Evolutionary conservation across 2,888 invertebrate genomes (phyloP).

Genomic region (Aporophyla nigra): DNA sequence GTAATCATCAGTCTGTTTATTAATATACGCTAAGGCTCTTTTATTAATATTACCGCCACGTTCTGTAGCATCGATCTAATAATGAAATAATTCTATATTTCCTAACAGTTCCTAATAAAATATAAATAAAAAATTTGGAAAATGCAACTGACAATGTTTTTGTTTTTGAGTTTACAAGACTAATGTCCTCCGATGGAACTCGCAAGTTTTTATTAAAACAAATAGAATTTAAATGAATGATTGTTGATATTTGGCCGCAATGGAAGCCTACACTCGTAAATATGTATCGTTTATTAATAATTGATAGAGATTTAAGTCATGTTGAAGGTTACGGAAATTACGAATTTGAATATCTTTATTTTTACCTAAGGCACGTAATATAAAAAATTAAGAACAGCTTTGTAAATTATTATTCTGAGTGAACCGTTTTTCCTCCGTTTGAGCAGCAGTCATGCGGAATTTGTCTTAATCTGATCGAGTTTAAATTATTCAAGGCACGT

Average conservation of each 20-base stretch:
- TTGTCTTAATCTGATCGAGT: constrained; percentile 52
- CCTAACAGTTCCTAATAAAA: not conserved
- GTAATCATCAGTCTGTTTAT: constrained; percentile 49
- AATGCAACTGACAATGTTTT: not conserved
- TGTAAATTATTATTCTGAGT: constrained; percentile 35
- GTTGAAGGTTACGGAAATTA: not conserved
- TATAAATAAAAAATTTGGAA: not conserved
- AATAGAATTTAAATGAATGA: constrained; percentile 1
- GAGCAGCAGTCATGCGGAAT: constrained; percentile 48
- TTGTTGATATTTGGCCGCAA: not conserved
- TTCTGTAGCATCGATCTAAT: constrained; percentile 15
- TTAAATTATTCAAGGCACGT: constrained; percentile 56
- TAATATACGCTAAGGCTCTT: constrained; percentile 23
- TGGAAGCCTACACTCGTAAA: not conserved
- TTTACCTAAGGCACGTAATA: not conserved
- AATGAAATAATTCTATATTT: not conserved
- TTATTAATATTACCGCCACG: not conserved
- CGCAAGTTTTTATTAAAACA: not conserved
- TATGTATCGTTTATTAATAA: not conserved
- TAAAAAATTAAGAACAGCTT: not conserved
- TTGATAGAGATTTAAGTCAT: not conserved
- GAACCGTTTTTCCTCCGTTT: constrained; percentile 40
- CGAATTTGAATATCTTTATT: not conserved
- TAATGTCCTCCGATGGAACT: not conserved
- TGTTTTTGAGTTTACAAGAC: not conserved